Conservation (phyloP, 2,797 vertebrate genomes). For the Muscicapa comitata region DNA sequence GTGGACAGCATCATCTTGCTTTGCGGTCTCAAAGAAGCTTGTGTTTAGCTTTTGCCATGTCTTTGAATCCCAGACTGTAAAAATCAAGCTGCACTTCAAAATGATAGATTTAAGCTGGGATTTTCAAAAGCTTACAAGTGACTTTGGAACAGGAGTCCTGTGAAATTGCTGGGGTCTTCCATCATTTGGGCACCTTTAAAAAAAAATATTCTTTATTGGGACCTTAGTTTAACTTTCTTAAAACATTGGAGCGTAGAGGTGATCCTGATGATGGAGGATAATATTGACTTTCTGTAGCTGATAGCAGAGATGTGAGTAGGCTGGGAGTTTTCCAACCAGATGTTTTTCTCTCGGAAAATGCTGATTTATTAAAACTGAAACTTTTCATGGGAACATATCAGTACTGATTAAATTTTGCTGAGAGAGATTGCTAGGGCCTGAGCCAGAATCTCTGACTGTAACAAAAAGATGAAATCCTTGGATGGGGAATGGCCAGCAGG, state of each 20-base stretch:
- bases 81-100: background rate
- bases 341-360: conserved; percentile 40
- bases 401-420: conserved; percentile 60
- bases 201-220: background rate
- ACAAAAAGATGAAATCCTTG: conserved; percentile 4
- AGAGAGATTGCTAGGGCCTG: conserved; percentile 26
- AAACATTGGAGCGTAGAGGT: conserved; percentile 16
- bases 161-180: background rate
- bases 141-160: background rate
- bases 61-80: background rate
- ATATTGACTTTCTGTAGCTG: conserved; percentile 49
- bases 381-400: conserved; percentile 65
- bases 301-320: conserved; percentile 34
- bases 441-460: conserved; percentile 32
- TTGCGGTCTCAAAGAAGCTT: background rate
- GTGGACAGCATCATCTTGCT: background rate
- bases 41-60: background rate
- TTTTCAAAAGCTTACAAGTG: background rate
- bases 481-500: background rate
- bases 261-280: conserved; percentile 5
- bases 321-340: conserved; percentile 57
- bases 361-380: conserved; percentile 64
- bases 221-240: background rate
- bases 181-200: background rate
- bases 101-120: background rate